Evolutionary conservation across 2,797 vertebrate species (phyloP), one percentile per base, ranked within the genome.

Genomic region (Chaetophractus vellerosus): DNA sequence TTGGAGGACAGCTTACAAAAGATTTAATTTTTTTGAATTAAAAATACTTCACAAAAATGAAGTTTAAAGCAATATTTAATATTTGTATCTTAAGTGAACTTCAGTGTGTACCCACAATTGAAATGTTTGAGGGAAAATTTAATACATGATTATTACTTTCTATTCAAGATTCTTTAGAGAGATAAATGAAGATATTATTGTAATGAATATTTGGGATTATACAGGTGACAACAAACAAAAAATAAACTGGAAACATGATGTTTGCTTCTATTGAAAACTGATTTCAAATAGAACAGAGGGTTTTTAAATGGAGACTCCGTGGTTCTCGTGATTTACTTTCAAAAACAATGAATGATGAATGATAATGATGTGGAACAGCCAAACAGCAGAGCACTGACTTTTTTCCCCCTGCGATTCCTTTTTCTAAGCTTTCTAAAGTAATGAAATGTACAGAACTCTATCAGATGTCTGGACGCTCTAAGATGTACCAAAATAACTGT

Each of bases 1-100:
- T 97, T 88, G 76, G 76, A 96, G 38, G 48, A 71, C 11, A 80
- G 79, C 88, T 83, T 81, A 90, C 59, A 95, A 95, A 97, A 63
- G 72, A 83, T 71, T 0, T 21, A 92, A 78, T 94, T 95, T 21
- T 21, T 86, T 90, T 52, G 79, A 98, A 33, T 61, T 7, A 1
- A n/a, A 24, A 24, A 28, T 57, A 4, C n/a, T 26, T 63, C 19
- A 78, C 33, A 59, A 78, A 59, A 88, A 28, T 19, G 88, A 85
- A 31, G 3, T 31, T 75, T 41, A 90, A 90, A 79, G 21, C 24
- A 87, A 59, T 68, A 41, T 85, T 48, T 9, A 36, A 14, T 50
- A n/a, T 57, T 23, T 79, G 9, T 33, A 2, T 24, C 33, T 26
- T 4, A 59, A 64, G 55, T 11, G 0, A 59, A 63, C 11, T 74